These are phyloP conservation scores for Chionoecetes opilio DNA, from an alignment of 1,140 invertebrate species.

Conservation along the genomic window DNA sequence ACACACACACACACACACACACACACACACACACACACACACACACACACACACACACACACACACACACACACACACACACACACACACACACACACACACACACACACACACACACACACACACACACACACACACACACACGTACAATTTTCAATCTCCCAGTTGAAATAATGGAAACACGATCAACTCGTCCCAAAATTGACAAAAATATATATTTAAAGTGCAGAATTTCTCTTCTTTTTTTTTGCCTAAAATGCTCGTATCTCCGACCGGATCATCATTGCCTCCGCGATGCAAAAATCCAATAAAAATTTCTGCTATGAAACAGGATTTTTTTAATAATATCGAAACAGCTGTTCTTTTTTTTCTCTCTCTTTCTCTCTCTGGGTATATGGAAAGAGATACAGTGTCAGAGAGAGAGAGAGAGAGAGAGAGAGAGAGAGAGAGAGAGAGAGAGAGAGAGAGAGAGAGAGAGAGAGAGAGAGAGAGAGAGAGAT, in stretches of 20 bases:
- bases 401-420: not conserved
- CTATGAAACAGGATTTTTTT: not conserved
- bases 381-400: not conserved
- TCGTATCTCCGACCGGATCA: not conserved
- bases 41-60: too few species aligned
- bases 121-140: not conserved
- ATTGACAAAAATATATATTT: not conserved
- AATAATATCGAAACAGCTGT: not conserved
- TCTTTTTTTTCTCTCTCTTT: not conserved
- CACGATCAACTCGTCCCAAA: slow-evolving; percentile 27
- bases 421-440: not conserved
- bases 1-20: not conserved
- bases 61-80: too few species aligned
- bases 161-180: not conserved
- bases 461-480: slow-evolving; percentile 8
- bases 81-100: too few species aligned
- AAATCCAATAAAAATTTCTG: slow-evolving; percentile 2
- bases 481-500: not conserved
- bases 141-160: not conserved
- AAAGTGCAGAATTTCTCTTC: not conserved
- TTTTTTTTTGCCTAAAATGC: not conserved
- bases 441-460: slow-evolving; percentile 4
- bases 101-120: too few species aligned
- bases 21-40: too few species aligned
- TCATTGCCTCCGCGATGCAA: slow-evolving; percentile 3